Base-by-base conservation (phyloP, 2,888 invertebrate genomes). In the Acanthosepion lycidas region DNA sequence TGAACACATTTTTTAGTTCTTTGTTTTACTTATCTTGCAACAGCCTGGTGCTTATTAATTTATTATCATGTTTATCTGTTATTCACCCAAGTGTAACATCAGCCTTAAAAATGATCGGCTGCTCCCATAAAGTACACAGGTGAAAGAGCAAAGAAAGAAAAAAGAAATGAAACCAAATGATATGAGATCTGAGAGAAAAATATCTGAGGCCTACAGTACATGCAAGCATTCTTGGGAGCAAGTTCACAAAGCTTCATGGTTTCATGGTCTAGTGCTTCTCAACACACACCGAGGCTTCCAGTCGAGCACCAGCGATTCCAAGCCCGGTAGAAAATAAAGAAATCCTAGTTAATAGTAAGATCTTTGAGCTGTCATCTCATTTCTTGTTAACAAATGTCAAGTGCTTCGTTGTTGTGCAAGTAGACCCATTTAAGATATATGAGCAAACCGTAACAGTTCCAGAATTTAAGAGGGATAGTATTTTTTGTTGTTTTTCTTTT, bases 321-420 rank as follows among this genome's bases (percentile, higher is more conserved):
- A 78, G 2, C 2, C 4, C 6, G 1, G 2, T 8, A 8, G 12
- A 28, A 78, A 28, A 64, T 28, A 64, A 8, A 78, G 9, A 78
- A 15, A 33, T 18, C 9, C 78, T n/a, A 78, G n/a, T 28, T n/a
- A n/a, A 28, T 78, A n/a, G 78, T 12, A n/a, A 78, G 78, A 28
- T 78, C 78, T 78, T 28, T n/a, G 9, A 78, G 28, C n/a, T 78
- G 78, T 78, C 78, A 78, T 18, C n/a, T 78, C 78, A n/a, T 78
- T 78, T 78, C 78, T 78, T n/a, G 78, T 78, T n/a, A 78, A 78
- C 28, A n/a, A 78, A 78, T 78, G 78, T n/a, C n/a, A 78, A 78
- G 78, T 78, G 9, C 9, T 78, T n/a, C 78, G 28, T n/a, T n/a
- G 28, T n/a, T 8, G n/a, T 28, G 78, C 15, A 9, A 78, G n/a